Base-by-base conservation (phyloP, 2,888 invertebrate genomes). In the Lissonota sp. region DNA sequence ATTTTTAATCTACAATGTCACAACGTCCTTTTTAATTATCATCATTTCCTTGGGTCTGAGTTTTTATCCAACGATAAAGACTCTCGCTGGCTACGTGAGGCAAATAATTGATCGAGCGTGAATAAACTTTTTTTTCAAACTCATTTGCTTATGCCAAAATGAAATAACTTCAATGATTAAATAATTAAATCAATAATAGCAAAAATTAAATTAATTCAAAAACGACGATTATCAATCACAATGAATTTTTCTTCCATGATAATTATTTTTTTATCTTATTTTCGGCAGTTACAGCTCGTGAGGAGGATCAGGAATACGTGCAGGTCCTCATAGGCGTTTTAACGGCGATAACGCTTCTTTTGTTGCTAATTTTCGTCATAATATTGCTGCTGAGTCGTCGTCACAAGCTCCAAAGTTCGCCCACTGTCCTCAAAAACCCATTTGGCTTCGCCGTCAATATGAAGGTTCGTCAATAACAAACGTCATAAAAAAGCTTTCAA, bases 361-460 rank as follows among this genome's bases (percentile, higher is more conserved):
- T 95, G 82, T 93, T 95, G 73, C 93, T 95, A 70, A 94, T 95
- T 73, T 95, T 95, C 90, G 93, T 95, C 75, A 93, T 95, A 83
- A 94, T 96, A 88, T 91, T 95, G 66, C 92, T 95, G 55, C 92
- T 95, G 62, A 95, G 94, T 88, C 93, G 94, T 80, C 92, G 95
- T 67, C 94, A 95, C 84, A 95, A 95, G 86, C 90, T 93, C 4
- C 95, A 95, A 86, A 94, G 94, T 60, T 95, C 95, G 4, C 94
- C 94, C 4, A 94, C 94, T n/a, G 93, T 95, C 66, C 90, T 95
- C 55, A 93, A 94, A 84, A 95, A 95, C 90, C 95, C 95, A 67
- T 95, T 95, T 85, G 94, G 94, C 73, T 95, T 95, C 73, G 94
- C 95, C 80, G 94, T 96, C 82, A 95, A 95, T 90, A 95, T 95